A percentile compares a stretch with the other conserved stretches of the same genome.
Evolutionary conservation across 2,113 vertebrate species (phyloP).

Genomic region (Sceloporus tristichus): DNA sequence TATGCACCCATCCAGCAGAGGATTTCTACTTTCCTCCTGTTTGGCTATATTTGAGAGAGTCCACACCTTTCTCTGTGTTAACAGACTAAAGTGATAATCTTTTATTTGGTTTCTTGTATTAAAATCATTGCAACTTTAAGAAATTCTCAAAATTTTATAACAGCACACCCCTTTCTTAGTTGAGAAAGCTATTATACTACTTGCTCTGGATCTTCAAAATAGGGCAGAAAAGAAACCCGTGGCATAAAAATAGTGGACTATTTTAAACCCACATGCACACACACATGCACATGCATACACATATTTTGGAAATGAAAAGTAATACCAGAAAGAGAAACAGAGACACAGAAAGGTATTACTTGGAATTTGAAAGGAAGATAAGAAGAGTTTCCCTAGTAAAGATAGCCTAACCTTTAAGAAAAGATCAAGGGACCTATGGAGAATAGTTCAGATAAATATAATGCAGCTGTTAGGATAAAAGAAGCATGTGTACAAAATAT

Average conservation of each 20-base stretch:
- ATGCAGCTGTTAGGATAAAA: slow-evolving; percentile 25
- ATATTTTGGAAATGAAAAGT: neutral
- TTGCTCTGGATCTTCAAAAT: neutral
- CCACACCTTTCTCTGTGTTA: neutral
- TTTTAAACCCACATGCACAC: neutral
- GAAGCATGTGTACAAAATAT: slow-evolving; percentile 19
- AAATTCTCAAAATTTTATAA: neutral
- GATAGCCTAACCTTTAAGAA: slow-evolving; percentile 14
- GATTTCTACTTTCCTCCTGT: neutral
- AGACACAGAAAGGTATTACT: neutral
- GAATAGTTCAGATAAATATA: slow-evolving; percentile 21
- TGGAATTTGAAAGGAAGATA: slow-evolving; percentile 31
- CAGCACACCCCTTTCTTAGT: neutral
- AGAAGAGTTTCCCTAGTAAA: slow-evolving; percentile 13
- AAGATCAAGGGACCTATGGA: slow-evolving; percentile 20
- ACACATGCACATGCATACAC: no score
- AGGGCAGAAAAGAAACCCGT: neutral
- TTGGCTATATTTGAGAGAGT: neutral
- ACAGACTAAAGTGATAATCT: no score
- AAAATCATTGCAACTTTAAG: neutral
- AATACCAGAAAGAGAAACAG: neutral
- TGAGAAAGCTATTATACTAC: neutral
- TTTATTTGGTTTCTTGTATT: no score
- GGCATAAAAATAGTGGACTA: neutral
- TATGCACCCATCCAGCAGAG: no score